These are phyloP conservation scores for Penaeus indicus DNA, from an alignment of 1,140 invertebrate genomes.

Conservation along the genomic window DNA sequence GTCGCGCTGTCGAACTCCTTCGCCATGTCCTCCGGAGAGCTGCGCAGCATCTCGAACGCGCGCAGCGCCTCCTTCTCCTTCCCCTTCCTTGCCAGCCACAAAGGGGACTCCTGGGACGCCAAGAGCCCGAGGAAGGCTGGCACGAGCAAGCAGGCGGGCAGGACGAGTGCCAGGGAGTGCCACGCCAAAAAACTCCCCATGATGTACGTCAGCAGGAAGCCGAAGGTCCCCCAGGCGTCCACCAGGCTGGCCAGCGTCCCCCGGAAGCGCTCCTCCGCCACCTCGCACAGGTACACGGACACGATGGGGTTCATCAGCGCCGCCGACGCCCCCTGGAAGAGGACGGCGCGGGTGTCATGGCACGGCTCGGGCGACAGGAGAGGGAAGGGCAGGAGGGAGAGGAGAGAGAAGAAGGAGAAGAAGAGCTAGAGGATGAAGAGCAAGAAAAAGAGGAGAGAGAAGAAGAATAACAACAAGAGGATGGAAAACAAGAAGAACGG, in stretches of 20 bases:
- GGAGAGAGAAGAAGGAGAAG: too few relatives aligned
- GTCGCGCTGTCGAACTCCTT: neutral
- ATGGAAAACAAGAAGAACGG: too few relatives aligned
- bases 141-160: neutral
- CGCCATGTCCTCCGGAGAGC: neutral
- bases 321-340: neutral
- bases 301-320: neutral
- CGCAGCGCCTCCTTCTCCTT: neutral
- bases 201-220: neutral
- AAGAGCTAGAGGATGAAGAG: too few relatives aligned
- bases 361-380: too few relatives aligned
- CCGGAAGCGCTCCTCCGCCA: neutral
- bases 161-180: neutral
- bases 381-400: too few relatives aligned
- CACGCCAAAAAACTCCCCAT: neutral
- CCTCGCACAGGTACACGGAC: slow-evolving; percentile 2
- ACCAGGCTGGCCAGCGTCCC: neutral
- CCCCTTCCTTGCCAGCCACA: slow-evolving; percentile 1
- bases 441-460: too few relatives aligned
- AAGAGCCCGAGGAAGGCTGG: neutral
- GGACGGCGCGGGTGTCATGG: too few relatives aligned
- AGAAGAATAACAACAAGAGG: too few relatives aligned
- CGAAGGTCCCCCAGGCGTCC: neutral
- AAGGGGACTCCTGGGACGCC: neutral
- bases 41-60: neutral